Conservation (phyloP, 2,888 invertebrate genomes). For the Serripes groenlandicus region DNA sequence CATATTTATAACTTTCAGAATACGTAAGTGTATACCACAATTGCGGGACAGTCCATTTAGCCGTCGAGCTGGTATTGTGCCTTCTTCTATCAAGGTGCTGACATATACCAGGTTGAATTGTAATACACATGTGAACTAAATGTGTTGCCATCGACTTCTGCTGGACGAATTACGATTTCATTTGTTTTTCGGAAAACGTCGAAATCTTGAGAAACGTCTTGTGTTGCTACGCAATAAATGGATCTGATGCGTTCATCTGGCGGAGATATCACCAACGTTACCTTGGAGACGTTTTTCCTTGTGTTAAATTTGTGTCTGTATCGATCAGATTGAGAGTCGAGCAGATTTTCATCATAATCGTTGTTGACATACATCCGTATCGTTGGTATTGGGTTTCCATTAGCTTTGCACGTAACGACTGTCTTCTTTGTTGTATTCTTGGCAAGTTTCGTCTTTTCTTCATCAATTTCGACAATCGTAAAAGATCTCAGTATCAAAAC, state of each 20-base stretch:
- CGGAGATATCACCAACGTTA: neutral
- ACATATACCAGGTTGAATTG: too few relatives aligned
- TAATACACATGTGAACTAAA: too few relatives aligned
- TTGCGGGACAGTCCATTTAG: too few relatives aligned
- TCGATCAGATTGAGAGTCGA: neutral
- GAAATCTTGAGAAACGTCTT: neutral
- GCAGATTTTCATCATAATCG: neutral
- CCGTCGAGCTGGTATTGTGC: too few relatives aligned
- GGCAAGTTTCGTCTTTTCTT: neutral
- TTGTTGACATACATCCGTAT: neutral
- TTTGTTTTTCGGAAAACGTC: neutral
- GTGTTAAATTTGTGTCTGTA: neutral
- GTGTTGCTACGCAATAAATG: slow-evolving; percentile 2
- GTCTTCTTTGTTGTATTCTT: neutral
- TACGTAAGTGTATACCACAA: too few relatives aligned
- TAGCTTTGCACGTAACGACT: neutral
- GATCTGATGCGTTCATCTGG: neutral
- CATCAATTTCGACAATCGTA: neutral
- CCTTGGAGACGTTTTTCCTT: neutral
- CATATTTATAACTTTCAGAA: too few relatives aligned
- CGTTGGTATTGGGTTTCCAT: neutral
- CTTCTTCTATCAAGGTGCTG: too few relatives aligned
- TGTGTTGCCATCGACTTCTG: too few relatives aligned
- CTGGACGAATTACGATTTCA: neutral
- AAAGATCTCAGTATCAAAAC: neutral